A percentile compares a stretch with the other conserved stretches of the same genome.
Conservation (phyloP, 2,113 vertebrate genomes). For the Dasyurus viverrinus region DNA sequence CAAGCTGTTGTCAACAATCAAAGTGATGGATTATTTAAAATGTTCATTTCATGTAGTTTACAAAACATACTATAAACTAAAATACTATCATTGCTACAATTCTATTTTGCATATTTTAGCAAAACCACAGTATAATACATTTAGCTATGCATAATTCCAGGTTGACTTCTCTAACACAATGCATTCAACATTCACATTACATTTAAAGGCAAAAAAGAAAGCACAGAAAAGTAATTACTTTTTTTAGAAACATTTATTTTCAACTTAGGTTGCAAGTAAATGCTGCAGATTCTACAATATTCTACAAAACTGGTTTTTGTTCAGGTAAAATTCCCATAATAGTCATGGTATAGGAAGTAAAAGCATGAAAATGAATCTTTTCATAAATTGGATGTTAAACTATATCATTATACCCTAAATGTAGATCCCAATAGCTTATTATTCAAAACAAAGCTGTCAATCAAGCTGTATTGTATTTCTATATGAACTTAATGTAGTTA, state of each 20-base stretch:
- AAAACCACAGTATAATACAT: slow-evolving; percentile 41
- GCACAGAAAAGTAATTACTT: slow-evolving; percentile 50
- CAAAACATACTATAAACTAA: slow-evolving; percentile 21
- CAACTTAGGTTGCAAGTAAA: slow-evolving; percentile 47
- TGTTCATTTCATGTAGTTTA: slow-evolving; percentile 32
- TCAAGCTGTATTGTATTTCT: slow-evolving; percentile 35
- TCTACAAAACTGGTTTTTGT: slow-evolving; percentile 38
- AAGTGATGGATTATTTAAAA: slow-evolving; percentile 32
- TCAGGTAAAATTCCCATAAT: slow-evolving; percentile 22
- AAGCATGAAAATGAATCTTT: slow-evolving; percentile 51
- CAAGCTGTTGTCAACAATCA: not conserved
- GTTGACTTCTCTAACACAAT: slow-evolving; percentile 51
- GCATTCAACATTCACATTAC: slow-evolving; percentile 54
- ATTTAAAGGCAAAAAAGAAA: slow-evolving; percentile 7
- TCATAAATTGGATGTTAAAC: slow-evolving; percentile 47
- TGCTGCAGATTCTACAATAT: slow-evolving; percentile 28
- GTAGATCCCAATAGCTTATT: not conserved
- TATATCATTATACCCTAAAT: slow-evolving; percentile 34
- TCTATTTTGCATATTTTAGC: slow-evolving; percentile 42
- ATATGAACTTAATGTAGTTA: not conserved
- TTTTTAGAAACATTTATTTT: slow-evolving; percentile 68
- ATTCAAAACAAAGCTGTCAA: slow-evolving; percentile 24
- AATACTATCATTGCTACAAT: not conserved
- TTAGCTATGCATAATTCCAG: slow-evolving; percentile 40
- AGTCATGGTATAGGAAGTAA: slow-evolving; percentile 28